Base-by-base conservation (phyloP, 2,888 invertebrate species). In the Ophonus ardosiacus region DNA sequence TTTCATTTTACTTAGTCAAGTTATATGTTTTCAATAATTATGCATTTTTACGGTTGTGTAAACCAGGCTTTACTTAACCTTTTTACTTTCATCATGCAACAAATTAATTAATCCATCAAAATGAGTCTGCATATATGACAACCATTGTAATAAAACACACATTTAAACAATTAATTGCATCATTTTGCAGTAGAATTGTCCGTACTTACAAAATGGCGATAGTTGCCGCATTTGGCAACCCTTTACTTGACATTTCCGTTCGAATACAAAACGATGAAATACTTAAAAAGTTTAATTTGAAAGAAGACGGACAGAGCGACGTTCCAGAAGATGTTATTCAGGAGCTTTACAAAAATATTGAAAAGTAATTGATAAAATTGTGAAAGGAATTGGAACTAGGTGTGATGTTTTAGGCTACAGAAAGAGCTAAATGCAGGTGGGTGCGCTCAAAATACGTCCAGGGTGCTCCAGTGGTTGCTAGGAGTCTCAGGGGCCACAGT, bases 361-460 rank as follows among this genome's bases (percentile, higher is more conserved):
- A 86, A 86, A 86, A 88, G 89, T 89, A 74, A 74, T 40, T 17
- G 40, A 18, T 8, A 10, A 51, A 13, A 51, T 10, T 51, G 13
- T 51, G 3, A 4, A 51, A 51, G 43, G 13, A 10, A 51, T 0
- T 10, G 10, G 43, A 51, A 51, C 1, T 2, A 13, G 13, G 4
- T 51, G 43, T 51, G 1, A 10, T 65, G 15, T 51, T 84, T 80
- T 86, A 91, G 90, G 43, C 43, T 51, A 2, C 3, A 51, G 10
- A 51, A 13, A 51, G 43, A 51, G 13, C 10, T 10, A 63, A 88
- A 88, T 56, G 87, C 91, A 10, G 93, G 93, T 7, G 93, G 93
- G 0, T 92, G 92, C 31, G 91, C 92, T 8, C 91, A 93, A 86
- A 93, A 93, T 87, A 92, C 93, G 0, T 87, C 91, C 6, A 90